Evolutionary conservation across 1,140 invertebrate genomes (phyloP), one percentile per base, ranked within the genome.

Genomic region (Halesus radiatus): DNA sequence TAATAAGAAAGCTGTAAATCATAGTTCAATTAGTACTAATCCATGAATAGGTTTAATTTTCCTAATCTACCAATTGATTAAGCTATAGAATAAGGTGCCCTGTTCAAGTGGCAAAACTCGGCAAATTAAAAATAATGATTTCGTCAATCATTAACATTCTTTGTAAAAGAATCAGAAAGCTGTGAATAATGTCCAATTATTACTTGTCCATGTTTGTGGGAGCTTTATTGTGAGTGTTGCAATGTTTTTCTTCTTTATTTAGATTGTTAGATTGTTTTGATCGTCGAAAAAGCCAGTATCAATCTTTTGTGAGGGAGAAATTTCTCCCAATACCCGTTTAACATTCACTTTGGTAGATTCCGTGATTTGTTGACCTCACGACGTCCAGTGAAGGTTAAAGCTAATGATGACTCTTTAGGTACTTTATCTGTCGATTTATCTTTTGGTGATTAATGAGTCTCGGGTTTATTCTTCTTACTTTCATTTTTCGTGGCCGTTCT

Each of bases 381-480:
- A 10, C 45, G 45, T 18, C 18, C 18, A 22, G 50, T 1, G 68
- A 72, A 72, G 68, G 68, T 54, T 72, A 72, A 52, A 16, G 68
- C 50, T 72, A 52, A 72, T 72, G 68, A 52, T 53, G 68, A 53
- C 45, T 72, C 68, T 45, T 52, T 72, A 23, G 22, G 62, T 66
- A 66, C 26, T 32, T 53, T 16, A 23, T 23, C 68, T 72, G 68
- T 16, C 68, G 45, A 72, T 72, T 72, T 72, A 52, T 72, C 50
- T 53, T 72, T 72, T 13, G 26, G 16, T 72, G 68, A 72, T 72
- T 72, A 53, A 72, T 72, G 29, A 72, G 8, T 8, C 37, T 45
- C 7, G 8, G 37, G 37, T 15, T 22, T 52, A 22, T 53, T 53
- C 37, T 22, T 53, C 26, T 72, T 72, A 72, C 68, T 72, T 72